A percentile compares a stretch with the other conserved stretches of the same genome.
These are phyloP conservation scores for Cantharis flavilabris DNA, from an alignment of 2,888 invertebrate genomes.

Conservation along the genomic window DNA sequence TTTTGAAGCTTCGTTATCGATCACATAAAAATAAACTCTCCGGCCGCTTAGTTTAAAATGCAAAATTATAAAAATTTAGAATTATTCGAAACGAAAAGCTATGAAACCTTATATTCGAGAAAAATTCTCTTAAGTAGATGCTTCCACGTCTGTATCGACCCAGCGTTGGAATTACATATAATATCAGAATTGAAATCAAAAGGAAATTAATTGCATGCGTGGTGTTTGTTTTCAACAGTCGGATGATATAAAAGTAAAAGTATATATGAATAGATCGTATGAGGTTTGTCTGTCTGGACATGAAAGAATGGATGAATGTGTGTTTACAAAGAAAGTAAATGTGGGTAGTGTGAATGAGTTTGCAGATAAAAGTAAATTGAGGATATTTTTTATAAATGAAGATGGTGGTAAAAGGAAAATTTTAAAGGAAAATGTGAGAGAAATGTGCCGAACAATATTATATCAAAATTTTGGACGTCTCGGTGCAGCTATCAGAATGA, in stretches of 20 bases:
- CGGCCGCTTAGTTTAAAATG: neutral
- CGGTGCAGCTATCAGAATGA: neutral
- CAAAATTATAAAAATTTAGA: neutral
- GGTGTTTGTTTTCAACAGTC: neutral
- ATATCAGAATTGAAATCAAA: neutral
- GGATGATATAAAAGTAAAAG: neutral
- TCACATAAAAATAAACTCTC: neutral
- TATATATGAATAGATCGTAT: neutral
- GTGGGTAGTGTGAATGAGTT: neutral
- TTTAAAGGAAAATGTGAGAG: neutral
- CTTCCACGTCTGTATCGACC: neutral
- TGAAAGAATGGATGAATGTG: neutral
- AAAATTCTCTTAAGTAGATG: neutral
- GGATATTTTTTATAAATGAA: neutral
- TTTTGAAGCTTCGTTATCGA: constrained; percentile 8
- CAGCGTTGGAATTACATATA: neutral
- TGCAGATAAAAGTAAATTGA: neutral
- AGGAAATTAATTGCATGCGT: neutral
- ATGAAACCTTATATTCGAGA: neutral
- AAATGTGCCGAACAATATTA: neutral
- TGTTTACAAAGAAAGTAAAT: neutral
- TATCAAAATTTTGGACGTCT: neutral
- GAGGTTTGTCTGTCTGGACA: neutral
- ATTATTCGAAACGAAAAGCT: neutral
- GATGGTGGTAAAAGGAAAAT: neutral